Percentiles rank a stretch among this genome's conserved stretches.
phyloP scores from a whole-genome alignment of 2,888 invertebrate species.

The Lysandra bellargus region DNA sequence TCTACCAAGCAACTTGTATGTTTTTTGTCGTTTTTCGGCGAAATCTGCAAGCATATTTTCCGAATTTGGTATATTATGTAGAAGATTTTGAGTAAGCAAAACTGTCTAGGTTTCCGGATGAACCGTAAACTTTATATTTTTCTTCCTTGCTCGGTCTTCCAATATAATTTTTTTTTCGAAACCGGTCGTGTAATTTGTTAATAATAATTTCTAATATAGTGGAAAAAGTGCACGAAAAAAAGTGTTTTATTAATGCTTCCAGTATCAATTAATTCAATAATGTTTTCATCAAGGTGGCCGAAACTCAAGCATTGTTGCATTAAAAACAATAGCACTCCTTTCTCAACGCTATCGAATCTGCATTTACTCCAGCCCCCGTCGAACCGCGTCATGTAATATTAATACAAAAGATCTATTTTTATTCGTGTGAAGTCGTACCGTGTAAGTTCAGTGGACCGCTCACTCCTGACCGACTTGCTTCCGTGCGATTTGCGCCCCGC shows the following conservation, averaged over 20 bases:
- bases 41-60: too few relatives aligned
- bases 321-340: background rate
- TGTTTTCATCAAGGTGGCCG: background rate
- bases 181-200: too few relatives aligned
- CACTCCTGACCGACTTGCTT: constrained; percentile 53
- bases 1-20: too few relatives aligned
- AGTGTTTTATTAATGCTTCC: background rate
- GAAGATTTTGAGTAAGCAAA: too few relatives aligned
- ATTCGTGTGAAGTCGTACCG: constrained; percentile 15
- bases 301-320: background rate
- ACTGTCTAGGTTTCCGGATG: too few relatives aligned
- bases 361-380: background rate
- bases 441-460: constrained; percentile 5
- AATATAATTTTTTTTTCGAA: background rate
- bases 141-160: background rate
- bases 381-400: background rate
- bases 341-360: background rate
- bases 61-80: too few relatives aligned
- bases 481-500: constrained; percentile 44
- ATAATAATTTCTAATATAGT: too few relatives aligned
- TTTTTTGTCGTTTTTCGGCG: too few relatives aligned
- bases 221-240: too few relatives aligned
- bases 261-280: background rate
- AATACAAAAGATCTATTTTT: constrained; percentile 11
- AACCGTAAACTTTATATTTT: background rate